Evolutionary conservation across 2,888 invertebrate genomes (phyloP).

Genomic region (Autographa pulchrina): DNA sequence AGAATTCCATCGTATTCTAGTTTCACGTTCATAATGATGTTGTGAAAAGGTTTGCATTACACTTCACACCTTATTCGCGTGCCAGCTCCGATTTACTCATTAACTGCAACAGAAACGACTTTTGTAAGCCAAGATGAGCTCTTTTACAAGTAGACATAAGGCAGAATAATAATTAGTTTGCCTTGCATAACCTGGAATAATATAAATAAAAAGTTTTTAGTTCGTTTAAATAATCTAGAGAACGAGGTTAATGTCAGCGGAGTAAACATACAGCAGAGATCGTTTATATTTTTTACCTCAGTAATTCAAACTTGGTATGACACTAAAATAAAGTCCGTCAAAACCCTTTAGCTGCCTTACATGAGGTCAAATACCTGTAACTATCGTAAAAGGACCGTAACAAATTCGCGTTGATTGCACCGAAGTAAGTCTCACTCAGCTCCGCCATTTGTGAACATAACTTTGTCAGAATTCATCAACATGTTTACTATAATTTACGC

Average conservation of each 20-base stretch:
- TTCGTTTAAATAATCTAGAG: no score
- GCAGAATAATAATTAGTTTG: background rate
- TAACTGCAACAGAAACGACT: background rate
- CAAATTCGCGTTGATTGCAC: background rate
- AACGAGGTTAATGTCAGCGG: no score
- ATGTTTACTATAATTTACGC: background rate
- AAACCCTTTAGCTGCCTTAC: background rate
- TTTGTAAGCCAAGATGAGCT: background rate
- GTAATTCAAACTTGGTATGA: background rate
- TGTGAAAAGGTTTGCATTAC: background rate
- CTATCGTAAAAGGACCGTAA: background rate
- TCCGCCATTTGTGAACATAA: background rate
- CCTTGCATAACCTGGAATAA: background rate
- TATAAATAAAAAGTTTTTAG: background rate
- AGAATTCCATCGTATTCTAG: no score
- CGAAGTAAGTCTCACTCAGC: background rate
- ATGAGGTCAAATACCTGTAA: no score
- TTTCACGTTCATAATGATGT: background rate
- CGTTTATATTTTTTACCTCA: no score
- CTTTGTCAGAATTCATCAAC: background rate
- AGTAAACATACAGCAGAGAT: no score
- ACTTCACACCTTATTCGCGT: background rate
- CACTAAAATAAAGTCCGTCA: background rate
- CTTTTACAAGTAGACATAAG: background rate
- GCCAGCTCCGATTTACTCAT: conserved; percentile 1